These are phyloP conservation scores for Myotis findleyi DNA, from an alignment of 2,797 vertebrate genomes.

Conservation along the genomic window DNA sequence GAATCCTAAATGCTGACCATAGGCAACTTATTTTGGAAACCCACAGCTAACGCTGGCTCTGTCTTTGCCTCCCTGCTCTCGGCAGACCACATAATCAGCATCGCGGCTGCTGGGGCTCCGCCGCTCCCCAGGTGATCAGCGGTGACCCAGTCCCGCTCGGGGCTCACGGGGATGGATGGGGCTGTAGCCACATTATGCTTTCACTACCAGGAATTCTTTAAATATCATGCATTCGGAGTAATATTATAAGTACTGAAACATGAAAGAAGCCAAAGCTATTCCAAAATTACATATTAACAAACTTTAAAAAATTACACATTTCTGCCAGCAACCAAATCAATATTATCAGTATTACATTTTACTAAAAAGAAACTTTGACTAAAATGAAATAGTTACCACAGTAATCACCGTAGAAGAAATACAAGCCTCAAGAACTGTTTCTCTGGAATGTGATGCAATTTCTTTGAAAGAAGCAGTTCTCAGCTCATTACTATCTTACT, in stretches of 20 bases:
- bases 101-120: not conserved
- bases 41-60: conserved; percentile 55
- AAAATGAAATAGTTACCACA: conserved; percentile 64
- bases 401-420: conserved; percentile 69
- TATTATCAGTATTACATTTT: conserved; percentile 22
- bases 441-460: conserved; percentile 66
- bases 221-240: not conserved
- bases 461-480: conserved; percentile 63
- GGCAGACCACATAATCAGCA: conserved; percentile 40
- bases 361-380: conserved; percentile 57
- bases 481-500: conserved; percentile 51
- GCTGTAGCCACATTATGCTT: too few relatives aligned
- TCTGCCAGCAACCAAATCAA: conserved; percentile 6
- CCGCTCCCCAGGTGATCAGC: conserved; percentile 40
- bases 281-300: conserved; percentile 6
- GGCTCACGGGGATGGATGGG: conserved; percentile 40
- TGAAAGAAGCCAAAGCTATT: not conserved
- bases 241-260: not conserved
- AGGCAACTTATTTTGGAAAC: conserved; percentile 71
- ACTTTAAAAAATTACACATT: conserved; percentile 21
- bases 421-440: conserved; percentile 58
- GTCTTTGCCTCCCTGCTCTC: conserved; percentile 68
- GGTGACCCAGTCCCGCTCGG: conserved; percentile 17
- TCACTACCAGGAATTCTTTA: not conserved
- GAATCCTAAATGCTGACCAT: conserved; percentile 68